These are phyloP conservation scores for Rhagium mordax DNA, from an alignment of 2,888 invertebrate species.

Conservation along the genomic window DNA sequence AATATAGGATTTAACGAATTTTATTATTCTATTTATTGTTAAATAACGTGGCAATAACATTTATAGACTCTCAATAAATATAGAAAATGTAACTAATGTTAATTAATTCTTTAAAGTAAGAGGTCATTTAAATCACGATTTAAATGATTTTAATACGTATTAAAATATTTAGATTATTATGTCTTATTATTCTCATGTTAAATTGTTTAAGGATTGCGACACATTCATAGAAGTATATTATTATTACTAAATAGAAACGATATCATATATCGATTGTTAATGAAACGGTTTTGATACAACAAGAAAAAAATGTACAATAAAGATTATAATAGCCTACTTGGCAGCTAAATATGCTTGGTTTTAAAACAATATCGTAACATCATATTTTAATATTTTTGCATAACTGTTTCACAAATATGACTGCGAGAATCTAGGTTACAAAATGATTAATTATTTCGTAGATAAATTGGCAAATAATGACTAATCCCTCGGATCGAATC, in stretches of 20 bases:
- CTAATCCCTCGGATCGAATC: neutral
- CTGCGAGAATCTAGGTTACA: neutral
- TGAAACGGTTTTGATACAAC: slow-evolving; percentile 1
- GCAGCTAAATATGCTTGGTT: neutral
- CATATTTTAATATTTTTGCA: neutral
- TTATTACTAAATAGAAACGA: slow-evolving; percentile 17
- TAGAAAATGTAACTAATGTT: slow-evolving; percentile 35
- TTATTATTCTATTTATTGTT: slow-evolving; percentile 30
- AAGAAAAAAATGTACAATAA: neutral
- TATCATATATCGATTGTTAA: slow-evolving; percentile 15
- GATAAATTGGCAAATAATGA: neutral
- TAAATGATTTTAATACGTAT: slow-evolving; percentile 34
- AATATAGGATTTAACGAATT: slow-evolving; percentile 24
- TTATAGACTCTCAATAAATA: slow-evolving; percentile 30
- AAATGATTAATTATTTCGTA: neutral
- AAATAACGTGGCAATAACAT: slow-evolving; percentile 32
- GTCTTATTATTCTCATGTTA: slow-evolving; percentile 31
- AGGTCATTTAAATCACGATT: slow-evolving; percentile 50
- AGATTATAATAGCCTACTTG: neutral
- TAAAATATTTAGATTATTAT: slow-evolving; percentile 33
- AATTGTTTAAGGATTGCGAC: slow-evolving; percentile 33
- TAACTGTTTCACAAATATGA: neutral
- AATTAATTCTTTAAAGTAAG: slow-evolving; percentile 42
- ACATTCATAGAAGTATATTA: slow-evolving; percentile 8
- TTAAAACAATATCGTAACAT: slow-evolving; percentile 12